Conservation (phyloP, 2,888 invertebrate species). For the Chymomyza fuscimana region DNA sequence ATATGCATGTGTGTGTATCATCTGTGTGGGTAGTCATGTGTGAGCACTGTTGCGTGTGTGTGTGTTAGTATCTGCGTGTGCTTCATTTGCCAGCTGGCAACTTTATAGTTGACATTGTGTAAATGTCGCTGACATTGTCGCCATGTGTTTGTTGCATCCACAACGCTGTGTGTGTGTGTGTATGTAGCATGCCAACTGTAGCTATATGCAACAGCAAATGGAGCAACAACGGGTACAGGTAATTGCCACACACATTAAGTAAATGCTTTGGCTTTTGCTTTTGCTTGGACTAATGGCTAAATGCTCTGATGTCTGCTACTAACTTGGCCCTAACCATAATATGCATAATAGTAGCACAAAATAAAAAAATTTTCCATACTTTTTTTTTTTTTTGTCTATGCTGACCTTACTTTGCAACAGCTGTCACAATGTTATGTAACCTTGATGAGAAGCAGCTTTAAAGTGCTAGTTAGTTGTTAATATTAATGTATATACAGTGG, state of each 20-base stretch:
- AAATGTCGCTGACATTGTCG: slow-evolving; percentile 59
- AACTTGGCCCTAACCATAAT: slow-evolving; percentile 1
- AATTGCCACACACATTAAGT: slow-evolving; percentile 51
- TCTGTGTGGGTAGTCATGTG: not conserved
- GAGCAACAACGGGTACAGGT: slow-evolving; percentile 24
- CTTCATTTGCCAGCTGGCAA: slow-evolving; percentile 19
- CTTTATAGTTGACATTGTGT: slow-evolving; percentile 65
- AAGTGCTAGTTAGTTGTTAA: not conserved
- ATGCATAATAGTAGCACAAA: slow-evolving; percentile 24
- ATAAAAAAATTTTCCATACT: slow-evolving; percentile 24
- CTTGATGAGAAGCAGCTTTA: not conserved
- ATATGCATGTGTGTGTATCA: not conserved
- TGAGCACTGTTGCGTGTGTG: no score
- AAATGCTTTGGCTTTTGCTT: slow-evolving; percentile 15
- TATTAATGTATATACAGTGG: not conserved
- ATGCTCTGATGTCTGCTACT: not conserved
- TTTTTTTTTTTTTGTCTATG: not conserved
- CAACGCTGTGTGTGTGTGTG: slow-evolving; percentile 45
- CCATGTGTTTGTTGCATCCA: slow-evolving; percentile 16
- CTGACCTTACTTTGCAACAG: slow-evolving; percentile 13
- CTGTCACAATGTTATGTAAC: slow-evolving; percentile 27
- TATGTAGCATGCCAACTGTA: slow-evolving; percentile 46
- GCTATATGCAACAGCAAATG: slow-evolving; percentile 25
- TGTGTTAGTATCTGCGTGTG: not conserved
- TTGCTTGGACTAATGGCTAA: not conserved